These are phyloP conservation scores for Lacanobia oleracea DNA, from an alignment of 2,888 invertebrate species.

Conservation along the genomic window DNA sequence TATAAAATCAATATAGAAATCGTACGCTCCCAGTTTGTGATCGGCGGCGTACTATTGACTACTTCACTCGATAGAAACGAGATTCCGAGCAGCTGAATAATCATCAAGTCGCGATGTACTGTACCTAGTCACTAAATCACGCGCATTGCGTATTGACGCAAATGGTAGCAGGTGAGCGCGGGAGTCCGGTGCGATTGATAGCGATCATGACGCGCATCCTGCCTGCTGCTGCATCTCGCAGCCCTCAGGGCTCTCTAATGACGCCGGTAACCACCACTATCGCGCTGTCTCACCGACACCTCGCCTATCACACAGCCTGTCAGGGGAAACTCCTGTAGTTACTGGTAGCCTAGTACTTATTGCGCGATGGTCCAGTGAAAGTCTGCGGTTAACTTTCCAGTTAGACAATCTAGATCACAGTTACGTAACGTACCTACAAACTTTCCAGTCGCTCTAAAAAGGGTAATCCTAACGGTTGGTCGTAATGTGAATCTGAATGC, in stretches of 20 bases:
- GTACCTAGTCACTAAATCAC: background rate
- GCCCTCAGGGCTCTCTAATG: slow-evolving; percentile 22
- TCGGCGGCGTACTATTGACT: background rate
- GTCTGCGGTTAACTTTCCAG: slow-evolving; percentile 8
- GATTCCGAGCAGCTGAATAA: background rate
- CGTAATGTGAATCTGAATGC: background rate
- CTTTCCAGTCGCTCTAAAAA: slow-evolving; percentile 5
- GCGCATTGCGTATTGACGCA: slow-evolving; percentile 1
- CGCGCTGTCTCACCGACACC: slow-evolving; percentile 16
- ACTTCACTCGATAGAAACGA: background rate
- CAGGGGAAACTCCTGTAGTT: background rate
- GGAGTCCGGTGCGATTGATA: slow-evolving; percentile 13
- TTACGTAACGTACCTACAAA: background rate
- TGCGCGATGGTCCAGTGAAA: slow-evolving; percentile 19
- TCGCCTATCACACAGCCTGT: background rate
- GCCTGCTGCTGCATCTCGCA: slow-evolving; percentile 8
- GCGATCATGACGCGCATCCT: slow-evolving; percentile 20
- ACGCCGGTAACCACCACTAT: background rate
- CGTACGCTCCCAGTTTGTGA: too few relatives aligned
- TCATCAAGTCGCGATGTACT: background rate
- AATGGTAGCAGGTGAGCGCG: background rate
- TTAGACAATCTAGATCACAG: slow-evolving; percentile 10
- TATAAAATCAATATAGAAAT: background rate
- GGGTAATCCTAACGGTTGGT: background rate
- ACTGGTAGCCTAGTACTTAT: background rate